Base-by-base conservation (phyloP, 2,888 invertebrate species). In the Agrochola lychnidis region DNA sequence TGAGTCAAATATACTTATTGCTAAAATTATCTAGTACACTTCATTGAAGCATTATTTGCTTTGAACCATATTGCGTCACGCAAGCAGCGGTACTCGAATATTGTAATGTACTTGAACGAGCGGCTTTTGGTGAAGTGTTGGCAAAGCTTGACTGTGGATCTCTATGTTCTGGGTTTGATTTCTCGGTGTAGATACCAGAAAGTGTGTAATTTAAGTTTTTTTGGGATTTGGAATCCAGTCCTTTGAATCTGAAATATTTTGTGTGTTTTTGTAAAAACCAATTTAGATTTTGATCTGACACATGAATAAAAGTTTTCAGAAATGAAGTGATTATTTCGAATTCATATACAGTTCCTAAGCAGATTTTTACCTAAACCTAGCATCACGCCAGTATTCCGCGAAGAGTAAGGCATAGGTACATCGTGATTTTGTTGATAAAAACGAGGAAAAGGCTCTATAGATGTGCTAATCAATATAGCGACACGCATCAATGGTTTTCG, bases 11-110 rank as follows among this genome's bases (percentile, higher is more conserved):
- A 67, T 72, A 57, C 82, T 82, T 83, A 63, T 30, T 25, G 36
- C 67, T 59, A 56, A 63, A 67, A 59, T 42, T 36, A 76, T 79
- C 10, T 57, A 62, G 67, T 74, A 59, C 48, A 68, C 75, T 75
- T 70, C 59, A 74, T 45, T 71, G 53, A 70, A 72, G 57, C 48
- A 40, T 61, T 81, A 25, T 76, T 71, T 84, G 42, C 69, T 74
- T 62, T 25, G 19, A 70, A 25, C 45, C 14, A 51, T 45, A 81
- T 81, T 81, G 57, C 82, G 82, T 82, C 72, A 84, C 30, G 25
- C 59, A 66, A 12, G 19, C 40, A 2, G 62, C 0, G 16, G 16
- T 53, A 71, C 68, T 78, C 48, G 19, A 48, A 22, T 70, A 77
- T 69, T 51, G 61, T 51, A 59, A 51, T 63, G 45, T 48, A 56